Percentiles rank a stretch among this genome's conserved stretches.
Evolutionary conservation across 2,888 invertebrate genomes (phyloP).

Genomic region (Calephelis perditalis): DNA sequence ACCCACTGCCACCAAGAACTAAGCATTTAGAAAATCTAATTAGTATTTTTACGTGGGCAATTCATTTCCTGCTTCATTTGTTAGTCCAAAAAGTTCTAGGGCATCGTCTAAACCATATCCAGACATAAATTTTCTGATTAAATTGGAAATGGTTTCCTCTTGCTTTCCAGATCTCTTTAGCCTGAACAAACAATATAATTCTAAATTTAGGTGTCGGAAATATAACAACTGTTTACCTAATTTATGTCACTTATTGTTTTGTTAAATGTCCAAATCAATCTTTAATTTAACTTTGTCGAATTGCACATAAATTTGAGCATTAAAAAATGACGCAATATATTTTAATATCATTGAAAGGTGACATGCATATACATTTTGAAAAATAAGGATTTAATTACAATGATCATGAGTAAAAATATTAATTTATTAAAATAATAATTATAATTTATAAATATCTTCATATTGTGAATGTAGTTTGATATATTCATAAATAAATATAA

Average conservation of each 20-base stretch:
- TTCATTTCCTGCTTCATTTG: slow-evolving; percentile 45
- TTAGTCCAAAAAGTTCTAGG: slow-evolving; percentile 54
- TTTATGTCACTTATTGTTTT: not conserved
- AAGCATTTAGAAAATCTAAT: slow-evolving; percentile 24
- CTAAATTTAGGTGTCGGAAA: slow-evolving; percentile 17
- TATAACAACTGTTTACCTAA: not conserved
- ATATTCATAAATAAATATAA: no score
- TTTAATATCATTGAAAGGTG: not conserved
- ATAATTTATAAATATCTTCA: no score
- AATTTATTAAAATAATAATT: no score
- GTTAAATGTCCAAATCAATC: not conserved
- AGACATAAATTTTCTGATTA: slow-evolving; percentile 66
- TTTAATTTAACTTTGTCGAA: not conserved
- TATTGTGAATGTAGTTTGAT: no score
- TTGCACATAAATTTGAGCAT: not conserved
- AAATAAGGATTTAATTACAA: not conserved
- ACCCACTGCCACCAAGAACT: slow-evolving; percentile 23
- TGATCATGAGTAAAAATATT: not conserved
- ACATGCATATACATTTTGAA: not conserved
- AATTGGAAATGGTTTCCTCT: slow-evolving; percentile 47
- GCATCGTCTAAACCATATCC: slow-evolving; percentile 58
- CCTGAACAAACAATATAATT: slow-evolving; percentile 53
- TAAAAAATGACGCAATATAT: not conserved
- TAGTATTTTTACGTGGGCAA: slow-evolving; percentile 52
- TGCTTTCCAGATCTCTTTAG: slow-evolving; percentile 47